Evolutionary conservation across 2,113 vertebrate genomes (phyloP), one percentile per base, ranked within the genome.

Genomic region (Menura novaehollandiae): DNA sequence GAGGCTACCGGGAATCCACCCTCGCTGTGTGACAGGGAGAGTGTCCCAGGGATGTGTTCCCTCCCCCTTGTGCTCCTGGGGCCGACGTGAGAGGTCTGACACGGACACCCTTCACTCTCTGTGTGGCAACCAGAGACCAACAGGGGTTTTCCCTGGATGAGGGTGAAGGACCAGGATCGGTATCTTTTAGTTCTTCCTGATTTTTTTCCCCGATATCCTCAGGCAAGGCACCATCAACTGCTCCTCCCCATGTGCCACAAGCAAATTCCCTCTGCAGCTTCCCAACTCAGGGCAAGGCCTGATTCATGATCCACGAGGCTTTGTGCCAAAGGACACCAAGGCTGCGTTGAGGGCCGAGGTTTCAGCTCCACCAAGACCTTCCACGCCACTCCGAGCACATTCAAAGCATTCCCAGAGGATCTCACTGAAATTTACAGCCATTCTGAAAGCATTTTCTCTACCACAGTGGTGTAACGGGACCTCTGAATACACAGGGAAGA

Each of bases 171-270:
- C 13, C 21, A 46, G 26, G 19, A 47, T 55, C 59, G 19, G 28
- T 4, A 58, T 11, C 52, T 67, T 49, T 26, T 24, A 58, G 8
- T 43, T 67, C 30, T 32, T n/a, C 2, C 1, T 11, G 5, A 11
- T 9, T 66, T 41, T 47, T 56, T 21, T 2, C 24, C 43, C 13
- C 5, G 13, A 2, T 8, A 56, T 56, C 53, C 43, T 33, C 2
- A 7, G 43, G 62, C 21, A 27, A 66, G 47, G 58, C 67, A 46
- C 46, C 51, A 30, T 0, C 15, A 41, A 22, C 19, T 18, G 21
- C 79, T 85, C 27, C 56, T 88, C 75, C 2, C 1, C 0, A 1
- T 5, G 33, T 2, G 15, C 37, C 47, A 30, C 0, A 1, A 41
- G 47, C 18, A 37, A 59, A 80, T 15, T 5, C 69, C 27, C 43